Conservation (phyloP, 2,113 vertebrate species). For the Physeter macrocephalus region DNA sequence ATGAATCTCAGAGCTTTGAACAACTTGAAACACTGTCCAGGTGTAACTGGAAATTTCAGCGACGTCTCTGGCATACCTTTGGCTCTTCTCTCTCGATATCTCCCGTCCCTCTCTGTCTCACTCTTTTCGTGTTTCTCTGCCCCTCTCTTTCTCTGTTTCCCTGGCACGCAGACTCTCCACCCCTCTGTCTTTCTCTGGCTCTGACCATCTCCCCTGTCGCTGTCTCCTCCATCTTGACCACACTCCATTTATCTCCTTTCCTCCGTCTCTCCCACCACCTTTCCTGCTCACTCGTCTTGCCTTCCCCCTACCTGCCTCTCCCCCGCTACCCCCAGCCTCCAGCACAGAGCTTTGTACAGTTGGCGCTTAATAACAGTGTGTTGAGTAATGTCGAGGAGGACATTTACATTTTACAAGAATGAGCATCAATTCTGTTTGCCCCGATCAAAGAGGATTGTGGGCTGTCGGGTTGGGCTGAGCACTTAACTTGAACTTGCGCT, state of each 20-base stretch:
- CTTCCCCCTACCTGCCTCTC: neutral
- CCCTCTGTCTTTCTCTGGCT: neutral
- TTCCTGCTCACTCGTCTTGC: neutral
- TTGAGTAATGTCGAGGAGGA: neutral
- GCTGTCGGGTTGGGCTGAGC: neutral
- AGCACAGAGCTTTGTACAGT: neutral
- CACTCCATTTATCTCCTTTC: neutral
- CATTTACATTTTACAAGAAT: slow-evolving; percentile 11
- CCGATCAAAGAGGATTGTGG: neutral
- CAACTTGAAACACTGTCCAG: slow-evolving; percentile 7
- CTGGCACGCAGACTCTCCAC: neutral
- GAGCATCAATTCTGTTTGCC: neutral
- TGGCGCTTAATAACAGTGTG: neutral
- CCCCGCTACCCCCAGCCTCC: neutral
- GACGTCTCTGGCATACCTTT: neutral
- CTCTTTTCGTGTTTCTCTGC: neutral
- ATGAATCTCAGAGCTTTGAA: slow-evolving; percentile 28
- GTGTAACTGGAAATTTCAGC: slow-evolving; percentile 28
- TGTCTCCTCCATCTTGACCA: slow-evolving; percentile 27
- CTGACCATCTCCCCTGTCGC: slow-evolving; percentile 3
- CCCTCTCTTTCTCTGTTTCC: neutral
- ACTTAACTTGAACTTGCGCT: neutral
- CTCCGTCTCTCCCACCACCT: neutral
- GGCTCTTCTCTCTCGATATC: neutral
- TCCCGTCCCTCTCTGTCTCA: neutral